A percentile compares a stretch with the other conserved stretches of the same genome.
These are phyloP conservation scores for Crotalus helleri DNA, from an alignment of 2,113 vertebrate species.

Conservation along the genomic window DNA sequence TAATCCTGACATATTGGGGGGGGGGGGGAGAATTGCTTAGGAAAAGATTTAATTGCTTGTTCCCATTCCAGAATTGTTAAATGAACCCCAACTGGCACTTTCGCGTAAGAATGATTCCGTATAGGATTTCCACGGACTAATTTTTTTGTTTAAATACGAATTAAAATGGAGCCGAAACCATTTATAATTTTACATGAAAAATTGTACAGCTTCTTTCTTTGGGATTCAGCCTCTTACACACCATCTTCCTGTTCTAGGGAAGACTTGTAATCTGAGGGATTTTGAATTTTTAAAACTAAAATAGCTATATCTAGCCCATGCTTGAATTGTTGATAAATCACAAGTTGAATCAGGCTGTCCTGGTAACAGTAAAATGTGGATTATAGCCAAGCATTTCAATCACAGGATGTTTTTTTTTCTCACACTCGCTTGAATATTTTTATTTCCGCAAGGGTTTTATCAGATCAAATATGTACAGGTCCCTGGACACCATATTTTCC, in stretches of 20 bases:
- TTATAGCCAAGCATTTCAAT: neutral
- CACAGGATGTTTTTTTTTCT: neutral
- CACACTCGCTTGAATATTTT: neutral
- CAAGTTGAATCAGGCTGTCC: neutral
- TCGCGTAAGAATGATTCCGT: neutral
- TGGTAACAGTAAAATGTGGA: neutral
- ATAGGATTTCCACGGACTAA: neutral
- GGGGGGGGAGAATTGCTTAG: neutral
- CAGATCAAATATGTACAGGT: neutral
- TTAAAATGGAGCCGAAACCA: neutral
- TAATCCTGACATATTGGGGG: neutral
- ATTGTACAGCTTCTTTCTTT: neutral
- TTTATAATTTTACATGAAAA: neutral
- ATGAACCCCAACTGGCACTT: neutral
- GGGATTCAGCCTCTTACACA: neutral
- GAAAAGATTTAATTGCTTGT: neutral
- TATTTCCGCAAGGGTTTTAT: neutral
- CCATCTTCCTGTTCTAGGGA: neutral
- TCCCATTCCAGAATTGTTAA: neutral
- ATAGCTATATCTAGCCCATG: neutral
- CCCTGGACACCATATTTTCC: neutral
- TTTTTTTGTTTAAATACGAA: neutral
- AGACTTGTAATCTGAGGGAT: neutral
- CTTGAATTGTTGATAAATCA: neutral
- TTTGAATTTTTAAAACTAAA: neutral